Percentiles rank a stretch among this genome's conserved stretches.
These are phyloP conservation scores for Steatornis caripensis DNA, from an alignment of 2,113 vertebrate genomes.

Conservation along the genomic window DNA sequence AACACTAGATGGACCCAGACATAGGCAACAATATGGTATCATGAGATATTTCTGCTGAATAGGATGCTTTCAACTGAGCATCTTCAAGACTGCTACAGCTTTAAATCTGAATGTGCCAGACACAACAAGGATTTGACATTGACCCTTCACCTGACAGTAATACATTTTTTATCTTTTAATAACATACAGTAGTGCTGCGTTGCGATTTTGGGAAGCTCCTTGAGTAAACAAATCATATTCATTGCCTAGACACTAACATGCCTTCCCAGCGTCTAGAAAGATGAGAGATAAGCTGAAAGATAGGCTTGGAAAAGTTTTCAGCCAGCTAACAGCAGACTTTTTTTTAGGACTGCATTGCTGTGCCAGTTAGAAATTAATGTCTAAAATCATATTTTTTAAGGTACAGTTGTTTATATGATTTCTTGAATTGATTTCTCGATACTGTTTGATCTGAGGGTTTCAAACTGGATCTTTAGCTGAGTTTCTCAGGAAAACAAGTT, in stretches of 20 bases:
- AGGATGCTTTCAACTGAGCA: not conserved
- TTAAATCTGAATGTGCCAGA: constrained; percentile 28
- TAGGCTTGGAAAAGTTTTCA: constrained; percentile 6
- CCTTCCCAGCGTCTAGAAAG: not conserved
- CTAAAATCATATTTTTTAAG: not conserved
- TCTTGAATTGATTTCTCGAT: not conserved
- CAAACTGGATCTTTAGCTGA: not conserved
- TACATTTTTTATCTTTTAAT: constrained; percentile 61
- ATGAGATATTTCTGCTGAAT: constrained; percentile 26
- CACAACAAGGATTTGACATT: constrained; percentile 20
- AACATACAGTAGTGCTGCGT: not conserved
- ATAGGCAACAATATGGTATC: not conserved
- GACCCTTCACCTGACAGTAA: constrained; percentile 53
- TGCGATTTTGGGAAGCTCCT: constrained; percentile 13
- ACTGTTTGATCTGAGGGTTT: not conserved
- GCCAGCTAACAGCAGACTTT: not conserved
- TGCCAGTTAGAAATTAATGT: not conserved
- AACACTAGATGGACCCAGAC: not conserved
- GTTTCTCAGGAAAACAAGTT: not conserved
- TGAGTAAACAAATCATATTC: constrained; percentile 51
- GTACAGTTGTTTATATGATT: not conserved
- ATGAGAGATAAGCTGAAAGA: constrained; percentile 20
- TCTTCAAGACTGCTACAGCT: not conserved
- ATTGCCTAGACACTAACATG: not conserved
- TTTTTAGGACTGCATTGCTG: not conserved